A percentile compares a stretch with the other conserved stretches of the same genome.
These are phyloP conservation scores for Molothrus aeneus DNA, from an alignment of 2,797 vertebrate species.

Conservation along the genomic window DNA sequence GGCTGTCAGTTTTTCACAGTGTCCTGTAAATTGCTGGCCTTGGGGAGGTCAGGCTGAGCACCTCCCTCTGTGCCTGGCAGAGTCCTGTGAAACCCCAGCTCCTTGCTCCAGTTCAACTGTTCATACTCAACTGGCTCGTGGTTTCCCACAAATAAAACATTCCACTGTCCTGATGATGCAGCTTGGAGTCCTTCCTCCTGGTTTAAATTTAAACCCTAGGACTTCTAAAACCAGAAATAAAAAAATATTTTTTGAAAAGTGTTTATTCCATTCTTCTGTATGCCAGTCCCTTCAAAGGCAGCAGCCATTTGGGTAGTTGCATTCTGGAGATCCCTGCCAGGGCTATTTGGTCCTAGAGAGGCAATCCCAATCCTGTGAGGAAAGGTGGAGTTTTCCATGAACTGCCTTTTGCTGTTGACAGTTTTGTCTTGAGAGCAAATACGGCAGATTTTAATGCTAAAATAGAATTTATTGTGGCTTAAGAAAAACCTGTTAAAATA, in stretches of 20 bases:
- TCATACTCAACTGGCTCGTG: accelerated
- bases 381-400: slow-evolving; percentile 22
- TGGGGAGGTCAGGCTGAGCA: neutral
- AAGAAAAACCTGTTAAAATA: neutral
- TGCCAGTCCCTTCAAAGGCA: slow-evolving; percentile 71
- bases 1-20: neutral
- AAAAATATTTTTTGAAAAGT: neutral
- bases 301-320: slow-evolving; percentile 67
- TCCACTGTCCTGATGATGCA: neutral
- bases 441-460: neutral
- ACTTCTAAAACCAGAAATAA: neutral
- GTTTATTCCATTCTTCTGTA: neutral
- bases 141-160: neutral
- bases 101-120: neutral
- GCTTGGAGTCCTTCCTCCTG: neutral
- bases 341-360: slow-evolving; percentile 48
- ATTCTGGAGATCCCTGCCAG: slow-evolving; percentile 18
- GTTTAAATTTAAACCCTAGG: neutral
- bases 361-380: slow-evolving; percentile 69
- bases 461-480: neutral
- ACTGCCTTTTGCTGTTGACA: neutral
- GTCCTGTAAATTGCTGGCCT: neutral
- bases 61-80: neutral
- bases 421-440: neutral
- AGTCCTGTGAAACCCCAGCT: neutral